These are phyloP conservation scores for Muscidifurax raptorellus DNA, from an alignment of 1,140 invertebrate genomes.

Conservation along the genomic window DNA sequence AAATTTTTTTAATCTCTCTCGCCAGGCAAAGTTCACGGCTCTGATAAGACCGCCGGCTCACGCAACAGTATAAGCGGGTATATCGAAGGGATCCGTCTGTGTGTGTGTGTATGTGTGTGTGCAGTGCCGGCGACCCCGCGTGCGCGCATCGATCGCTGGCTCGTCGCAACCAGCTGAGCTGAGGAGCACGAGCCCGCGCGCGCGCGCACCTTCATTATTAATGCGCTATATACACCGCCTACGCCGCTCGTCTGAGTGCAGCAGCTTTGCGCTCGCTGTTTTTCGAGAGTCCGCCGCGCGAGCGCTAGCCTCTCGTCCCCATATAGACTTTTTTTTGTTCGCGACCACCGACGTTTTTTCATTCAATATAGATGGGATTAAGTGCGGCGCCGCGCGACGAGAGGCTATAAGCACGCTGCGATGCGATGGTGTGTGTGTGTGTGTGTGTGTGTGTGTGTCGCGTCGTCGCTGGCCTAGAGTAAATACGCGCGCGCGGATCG, in stretches of 20 bases:
- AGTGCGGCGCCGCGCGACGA: slow-evolving; percentile 11
- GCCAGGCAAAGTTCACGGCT: not conserved
- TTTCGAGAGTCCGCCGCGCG: slow-evolving; percentile 8
- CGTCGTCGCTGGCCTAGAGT: not conserved
- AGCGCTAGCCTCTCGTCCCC: not conserved
- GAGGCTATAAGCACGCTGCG: not conserved
- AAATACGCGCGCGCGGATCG: slow-evolving; percentile 13
- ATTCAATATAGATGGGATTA: slow-evolving; percentile 18
- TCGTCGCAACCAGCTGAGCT: slow-evolving; percentile 43
- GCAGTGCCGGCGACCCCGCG: slow-evolving; percentile 9
- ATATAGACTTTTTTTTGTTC: not conserved
- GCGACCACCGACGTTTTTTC: not conserved
- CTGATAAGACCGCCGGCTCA: not conserved
- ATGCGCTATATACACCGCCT: slow-evolving; percentile 59
- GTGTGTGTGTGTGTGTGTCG: no score
- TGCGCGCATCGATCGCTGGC: slow-evolving; percentile 65
- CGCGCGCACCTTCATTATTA: slow-evolving; percentile 72
- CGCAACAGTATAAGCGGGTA: not conserved
- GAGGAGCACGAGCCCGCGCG: slow-evolving; percentile 58
- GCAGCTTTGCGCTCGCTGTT: not conserved
- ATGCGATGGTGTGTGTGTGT: no score
- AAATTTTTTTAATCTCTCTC: not conserved
- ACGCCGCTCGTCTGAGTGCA: slow-evolving; percentile 27
- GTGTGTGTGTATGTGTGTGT: no score
- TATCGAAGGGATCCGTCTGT: not conserved